Evolutionary conservation across 2,797 vertebrate genomes (phyloP).

Genomic region (Onychomys leucogaster): DNA sequence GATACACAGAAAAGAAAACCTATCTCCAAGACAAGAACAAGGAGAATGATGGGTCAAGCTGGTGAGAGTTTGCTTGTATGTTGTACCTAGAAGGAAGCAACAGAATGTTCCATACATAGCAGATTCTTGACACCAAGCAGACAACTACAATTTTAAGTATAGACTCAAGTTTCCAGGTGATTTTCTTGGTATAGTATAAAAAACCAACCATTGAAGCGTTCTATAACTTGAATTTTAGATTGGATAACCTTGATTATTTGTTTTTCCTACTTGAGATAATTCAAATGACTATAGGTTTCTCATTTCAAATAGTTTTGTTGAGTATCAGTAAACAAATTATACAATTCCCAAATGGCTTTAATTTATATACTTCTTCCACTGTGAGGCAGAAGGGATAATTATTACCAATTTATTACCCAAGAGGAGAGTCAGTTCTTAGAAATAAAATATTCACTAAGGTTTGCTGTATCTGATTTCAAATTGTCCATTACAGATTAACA

Average conservation of each 20-base stretch:
- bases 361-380: conserved; percentile 45
- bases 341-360: neutral
- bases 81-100: neutral
- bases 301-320: conserved; percentile 43
- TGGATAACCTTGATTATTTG: neutral
- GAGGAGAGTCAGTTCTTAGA: neutral
- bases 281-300: neutral
- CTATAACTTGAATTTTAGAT: conserved; percentile 30
- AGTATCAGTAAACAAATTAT: conserved; percentile 32
- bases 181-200: neutral
- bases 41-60: neutral
- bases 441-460: conserved; percentile 56
- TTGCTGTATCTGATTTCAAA: neutral
- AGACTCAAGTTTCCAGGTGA: neutral
- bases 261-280: neutral
- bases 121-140: neutral
- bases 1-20: neutral
- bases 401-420: conserved; percentile 39
- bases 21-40: neutral
- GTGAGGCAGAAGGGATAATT: neutral
- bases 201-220: neutral
- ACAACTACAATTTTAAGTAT: conserved; percentile 25
- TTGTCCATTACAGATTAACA: neutral
- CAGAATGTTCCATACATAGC: neutral
- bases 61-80: neutral